phyloP scores from a whole-genome alignment of 2,797 vertebrate species.

The Hylomyscus alleni region DNA sequence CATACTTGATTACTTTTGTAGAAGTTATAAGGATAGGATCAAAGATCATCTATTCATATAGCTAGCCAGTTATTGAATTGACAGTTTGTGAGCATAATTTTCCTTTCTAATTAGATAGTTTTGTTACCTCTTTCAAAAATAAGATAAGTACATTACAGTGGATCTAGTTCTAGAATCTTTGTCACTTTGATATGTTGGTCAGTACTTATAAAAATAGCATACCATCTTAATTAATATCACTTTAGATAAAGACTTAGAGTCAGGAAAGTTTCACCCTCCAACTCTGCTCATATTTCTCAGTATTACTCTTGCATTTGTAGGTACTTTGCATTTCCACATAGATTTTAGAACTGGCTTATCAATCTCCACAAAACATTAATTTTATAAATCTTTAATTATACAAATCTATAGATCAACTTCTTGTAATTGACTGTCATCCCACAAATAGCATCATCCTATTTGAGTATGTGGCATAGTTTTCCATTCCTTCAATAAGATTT shows the following conservation, averaged over 20 bases:
- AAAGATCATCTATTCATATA: constrained; percentile 23
- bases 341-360: constrained; percentile 24
- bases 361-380: not conserved
- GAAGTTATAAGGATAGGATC: not conserved
- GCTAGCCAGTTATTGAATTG: not conserved
- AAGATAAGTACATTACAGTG: constrained; percentile 6
- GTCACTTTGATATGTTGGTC: constrained; percentile 19
- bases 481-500: constrained; percentile 7
- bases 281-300: constrained; percentile 40
- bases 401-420: not conserved
- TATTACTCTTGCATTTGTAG: constrained; percentile 14
- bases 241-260: constrained; percentile 37
- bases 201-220: constrained; percentile 33
- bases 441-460: constrained; percentile 30
- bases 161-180: constrained; percentile 16
- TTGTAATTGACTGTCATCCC: not conserved
- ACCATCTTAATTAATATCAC: constrained; percentile 20
- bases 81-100: constrained; percentile 50
- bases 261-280: constrained; percentile 1
- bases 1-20: constrained; percentile 22
- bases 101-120: constrained; percentile 35
- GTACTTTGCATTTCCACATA: constrained; percentile 37
- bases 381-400: constrained; percentile 7
- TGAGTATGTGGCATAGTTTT: not conserved
- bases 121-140: constrained; percentile 51